Conservation (phyloP, 2,113 vertebrate species). For the Hypocryptadius cinnamomeus region DNA sequence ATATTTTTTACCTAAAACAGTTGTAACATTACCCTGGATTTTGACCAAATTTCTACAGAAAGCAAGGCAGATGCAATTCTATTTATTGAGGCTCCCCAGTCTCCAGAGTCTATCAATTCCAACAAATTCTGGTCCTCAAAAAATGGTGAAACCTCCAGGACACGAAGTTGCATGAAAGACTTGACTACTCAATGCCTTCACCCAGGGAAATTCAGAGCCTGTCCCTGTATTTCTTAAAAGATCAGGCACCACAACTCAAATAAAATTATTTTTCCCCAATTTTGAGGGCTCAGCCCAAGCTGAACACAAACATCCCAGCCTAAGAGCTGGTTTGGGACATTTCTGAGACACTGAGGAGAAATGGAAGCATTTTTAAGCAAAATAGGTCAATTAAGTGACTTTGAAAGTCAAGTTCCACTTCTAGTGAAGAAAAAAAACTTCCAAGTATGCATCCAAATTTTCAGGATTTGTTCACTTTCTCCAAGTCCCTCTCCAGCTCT, state of each 20-base stretch:
- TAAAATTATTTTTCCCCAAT: not conserved
- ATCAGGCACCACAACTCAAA: not conserved
- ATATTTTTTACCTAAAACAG: not conserved
- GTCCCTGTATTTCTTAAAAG: not conserved
- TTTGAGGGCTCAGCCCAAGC: not conserved
- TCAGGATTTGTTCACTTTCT: not conserved
- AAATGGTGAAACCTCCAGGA: not conserved
- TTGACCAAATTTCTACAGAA: not conserved
- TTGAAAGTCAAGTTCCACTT: not conserved
- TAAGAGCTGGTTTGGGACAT: not conserved
- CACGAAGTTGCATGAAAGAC: not conserved
- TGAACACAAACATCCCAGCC: not conserved
- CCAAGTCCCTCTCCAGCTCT: not conserved
- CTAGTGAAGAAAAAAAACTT: too few relatives aligned
- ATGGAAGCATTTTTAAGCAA: not conserved
- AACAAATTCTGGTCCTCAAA: not conserved
- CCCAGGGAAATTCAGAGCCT: not conserved
- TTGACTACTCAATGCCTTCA: not conserved
- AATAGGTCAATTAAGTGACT: not conserved
- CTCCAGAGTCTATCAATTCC: not conserved
- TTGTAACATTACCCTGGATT: rapidly evolving
- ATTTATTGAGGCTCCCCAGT: rapidly evolving
- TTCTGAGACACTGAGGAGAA: not conserved
- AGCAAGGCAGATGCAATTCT: not conserved
- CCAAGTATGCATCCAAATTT: not conserved